Evolutionary conservation across 2,113 vertebrate genomes (phyloP), one percentile per base, ranked within the genome.

Genomic region (Neodon shergylaensis): DNA sequence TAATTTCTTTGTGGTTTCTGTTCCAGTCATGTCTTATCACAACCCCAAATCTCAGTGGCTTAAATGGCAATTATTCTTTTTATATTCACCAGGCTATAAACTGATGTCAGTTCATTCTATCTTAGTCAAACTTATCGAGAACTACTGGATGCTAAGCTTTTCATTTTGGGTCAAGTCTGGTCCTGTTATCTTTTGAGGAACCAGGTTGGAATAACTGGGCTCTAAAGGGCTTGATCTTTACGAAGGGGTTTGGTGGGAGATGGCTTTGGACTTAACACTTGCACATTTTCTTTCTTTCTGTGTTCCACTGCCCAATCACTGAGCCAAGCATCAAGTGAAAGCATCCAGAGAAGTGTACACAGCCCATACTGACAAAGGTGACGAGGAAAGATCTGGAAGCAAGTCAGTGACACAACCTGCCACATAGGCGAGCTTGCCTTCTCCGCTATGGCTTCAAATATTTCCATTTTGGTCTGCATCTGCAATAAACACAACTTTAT

Each of bases 351-450:
- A n/a, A 88, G 79, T n/a, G 31, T 31, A 8, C 2, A 47, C 9
- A 10, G 26, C 1, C 8, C 3, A 28, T 0, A 2, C 7, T 16
- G 6, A 3, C 44, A 47, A 73, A 17, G 12, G 3, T 31, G 5
- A 19, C 14, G 28, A 73, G 33, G 26, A 24, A 39, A 72, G 24
- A 74, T 68, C 33, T 14, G 3, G 39, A 31, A 88, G 28, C 5
- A 31, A 88, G 36, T 2, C 22, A 82, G 13, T 31, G 54, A 42
- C 11, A n/a, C 36, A 42, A 31, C 16, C 22, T 87, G 1, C 36
- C 5, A 24, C 6, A 31, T 1, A 31, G 2, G 14, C 17, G 54
- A 87, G 36, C 11, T 44, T 16, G 49, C 39, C 17, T 52, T 54
- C 26, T 65, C 65, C 68, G 6, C 76, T 61, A 36, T 13, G 36